Conservation (phyloP, 2,888 invertebrate species). For the Ernsta delagoae region DNA sequence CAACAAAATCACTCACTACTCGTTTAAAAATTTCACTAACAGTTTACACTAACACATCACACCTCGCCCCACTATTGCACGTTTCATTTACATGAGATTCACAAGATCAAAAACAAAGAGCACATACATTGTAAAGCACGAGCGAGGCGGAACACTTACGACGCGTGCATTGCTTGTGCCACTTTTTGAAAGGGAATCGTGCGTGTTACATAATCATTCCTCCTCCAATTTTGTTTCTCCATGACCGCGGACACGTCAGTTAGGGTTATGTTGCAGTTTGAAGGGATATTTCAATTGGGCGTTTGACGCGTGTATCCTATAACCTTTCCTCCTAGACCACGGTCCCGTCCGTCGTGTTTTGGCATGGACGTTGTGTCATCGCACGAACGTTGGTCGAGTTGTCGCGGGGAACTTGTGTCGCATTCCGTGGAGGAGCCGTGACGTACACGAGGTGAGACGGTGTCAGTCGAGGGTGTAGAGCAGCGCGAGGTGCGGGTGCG, state of each 20-base stretch:
- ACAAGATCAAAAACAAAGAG: constrained; percentile 40
- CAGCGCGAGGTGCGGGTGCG: constrained; percentile 42
- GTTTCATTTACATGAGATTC: constrained; percentile 53
- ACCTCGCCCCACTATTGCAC: constrained; percentile 48
- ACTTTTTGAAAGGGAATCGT: constrained; percentile 11
- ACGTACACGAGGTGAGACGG: constrained; percentile 7
- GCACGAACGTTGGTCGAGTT: not conserved
- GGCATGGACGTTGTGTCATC: not conserved
- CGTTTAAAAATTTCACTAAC: constrained; percentile 41
- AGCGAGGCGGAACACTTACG: constrained; percentile 3
- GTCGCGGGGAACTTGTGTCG: not conserved
- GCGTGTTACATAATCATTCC: not conserved
- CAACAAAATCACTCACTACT: constrained; percentile 47
- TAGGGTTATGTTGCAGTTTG: no score
- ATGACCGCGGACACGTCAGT: not conserved
- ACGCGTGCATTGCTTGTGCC: constrained; percentile 3
- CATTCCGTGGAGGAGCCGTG: not conserved
- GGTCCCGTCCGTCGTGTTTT: not conserved
- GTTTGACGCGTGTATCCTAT: not conserved
- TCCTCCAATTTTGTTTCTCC: not conserved
- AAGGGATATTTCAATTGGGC: no score
- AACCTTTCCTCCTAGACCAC: not conserved
- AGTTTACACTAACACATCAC: constrained; percentile 19
- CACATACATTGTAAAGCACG: constrained; percentile 5
- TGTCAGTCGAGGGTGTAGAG: constrained; percentile 50